Conservation (phyloP, 2,888 invertebrate species). For the Hymenopus coronatus region DNA sequence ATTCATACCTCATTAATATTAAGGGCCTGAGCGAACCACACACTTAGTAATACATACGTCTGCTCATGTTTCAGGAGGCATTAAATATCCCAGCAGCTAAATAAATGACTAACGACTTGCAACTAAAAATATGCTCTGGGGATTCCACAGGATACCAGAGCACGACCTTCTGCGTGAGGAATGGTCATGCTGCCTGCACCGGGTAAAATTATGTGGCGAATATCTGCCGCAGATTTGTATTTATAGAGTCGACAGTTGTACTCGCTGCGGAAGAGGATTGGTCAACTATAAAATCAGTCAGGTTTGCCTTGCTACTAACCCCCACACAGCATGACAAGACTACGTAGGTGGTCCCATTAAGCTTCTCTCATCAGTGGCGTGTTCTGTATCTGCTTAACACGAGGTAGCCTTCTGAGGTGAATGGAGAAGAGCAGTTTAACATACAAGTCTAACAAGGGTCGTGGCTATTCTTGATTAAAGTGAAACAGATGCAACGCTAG, state of each 20-base stretch:
- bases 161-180: not conserved
- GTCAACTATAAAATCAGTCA: not conserved
- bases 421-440: not conserved
- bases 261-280: not conserved
- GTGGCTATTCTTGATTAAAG: too few species aligned
- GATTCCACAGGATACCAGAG: not conserved
- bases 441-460: too few species aligned
- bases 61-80: too few species aligned
- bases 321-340: not conserved
- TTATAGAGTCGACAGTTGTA: not conserved
- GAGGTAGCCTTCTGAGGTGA: not conserved
- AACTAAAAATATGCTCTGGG: too few species aligned
- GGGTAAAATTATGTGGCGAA: not conserved
- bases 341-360: not conserved
- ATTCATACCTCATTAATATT: too few species aligned
- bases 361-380: not conserved
- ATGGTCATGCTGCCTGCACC: not conserved
- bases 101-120: too few species aligned
- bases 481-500: too few species aligned
- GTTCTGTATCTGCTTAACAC: not conserved
- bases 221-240: not conserved
- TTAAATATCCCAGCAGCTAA: too few species aligned
- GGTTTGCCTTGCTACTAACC: too few species aligned
- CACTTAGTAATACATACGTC: too few species aligned
- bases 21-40: too few species aligned